phyloP scores from a whole-genome alignment of 2,888 invertebrate species.

The Phorcus lineatus region DNA sequence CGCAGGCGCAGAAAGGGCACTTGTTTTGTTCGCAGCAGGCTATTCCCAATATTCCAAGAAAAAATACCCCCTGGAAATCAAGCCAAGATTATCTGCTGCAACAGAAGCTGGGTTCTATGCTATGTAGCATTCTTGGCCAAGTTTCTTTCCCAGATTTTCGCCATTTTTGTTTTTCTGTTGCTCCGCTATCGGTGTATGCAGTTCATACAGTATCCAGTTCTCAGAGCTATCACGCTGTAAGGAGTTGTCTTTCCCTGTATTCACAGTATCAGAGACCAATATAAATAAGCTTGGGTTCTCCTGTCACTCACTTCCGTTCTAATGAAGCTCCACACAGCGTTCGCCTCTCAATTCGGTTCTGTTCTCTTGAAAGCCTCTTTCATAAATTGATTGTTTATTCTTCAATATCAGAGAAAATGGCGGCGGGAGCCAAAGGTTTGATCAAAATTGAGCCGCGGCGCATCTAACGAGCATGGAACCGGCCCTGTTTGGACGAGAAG shows the following conservation, averaged over 20 bases:
- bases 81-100: neutral
- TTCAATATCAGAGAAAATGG: constrained; percentile 11
- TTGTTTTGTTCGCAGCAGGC: neutral
- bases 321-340: constrained; percentile 1
- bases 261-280: neutral
- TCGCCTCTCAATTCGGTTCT: neutral
- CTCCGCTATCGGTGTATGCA: neutral
- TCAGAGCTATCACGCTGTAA: neutral
- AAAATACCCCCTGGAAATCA: neutral
- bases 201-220: constrained; percentile 8
- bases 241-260: neutral
- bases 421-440: constrained; percentile 2
- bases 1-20: neutral
- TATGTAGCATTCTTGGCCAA: neutral
- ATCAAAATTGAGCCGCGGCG: constrained; percentile 2
- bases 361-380: constrained; percentile 8
- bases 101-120: neutral
- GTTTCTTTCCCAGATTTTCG: neutral
- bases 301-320: neutral
- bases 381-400: constrained; percentile 15
- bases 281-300: neutral
- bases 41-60: neutral
- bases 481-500: neutral
- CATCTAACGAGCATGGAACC: neutral
- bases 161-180: neutral